Base-by-base conservation (phyloP, 2,113 vertebrate species). In the Cephalopholis sonnerati region DNA sequence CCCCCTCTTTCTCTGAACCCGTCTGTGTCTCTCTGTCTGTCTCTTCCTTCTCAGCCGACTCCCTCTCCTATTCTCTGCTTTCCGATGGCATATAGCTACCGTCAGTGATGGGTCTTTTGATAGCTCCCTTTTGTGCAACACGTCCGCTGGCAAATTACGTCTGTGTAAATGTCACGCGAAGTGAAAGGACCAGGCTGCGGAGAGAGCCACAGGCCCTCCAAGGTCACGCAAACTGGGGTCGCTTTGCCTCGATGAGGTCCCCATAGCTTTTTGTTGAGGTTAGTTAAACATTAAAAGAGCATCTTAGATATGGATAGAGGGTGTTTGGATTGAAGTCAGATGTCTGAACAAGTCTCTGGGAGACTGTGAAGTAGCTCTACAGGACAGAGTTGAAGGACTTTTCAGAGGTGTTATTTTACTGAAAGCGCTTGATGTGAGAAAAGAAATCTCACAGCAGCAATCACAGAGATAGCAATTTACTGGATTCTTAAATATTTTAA, bases 131-230 rank as follows among this genome's bases (percentile, higher is more conserved):
- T 92, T 93, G 88, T 89, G 89, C 81, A 68, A 74, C 81, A 70
- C 48, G 70, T 88, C 89, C 68, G 66, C 84, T 59, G 74, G 88
- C 88, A 91, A 93, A 95, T 94, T 93, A 94, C 85, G 86, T 92
- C 91, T 90, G 90, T 93, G 81, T 86, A 94, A 95, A 94, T 94
- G 94, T 93, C 92, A 95, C 66, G 39, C 12, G 0, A 73, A 84
- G 41, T 83, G 79, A 88, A 87, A 84, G 69, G 79, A 81, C 74
- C 63, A 20, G 67, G 50, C 71, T 39, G 53, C 16, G 53, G 46
- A 68, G 41, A 71, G 58, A 83, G 77, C 64, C 79, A 65, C 83
- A 12, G 77, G 82, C 61, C 51, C 32, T 61, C 67, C 44, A 46
- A 87, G 79, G 91, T 89, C 82, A 91, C 57, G 67, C 78, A 81